These are phyloP conservation scores for Acropternis orthonyx DNA, from an alignment of 2,797 vertebrate species.

Conservation along the genomic window DNA sequence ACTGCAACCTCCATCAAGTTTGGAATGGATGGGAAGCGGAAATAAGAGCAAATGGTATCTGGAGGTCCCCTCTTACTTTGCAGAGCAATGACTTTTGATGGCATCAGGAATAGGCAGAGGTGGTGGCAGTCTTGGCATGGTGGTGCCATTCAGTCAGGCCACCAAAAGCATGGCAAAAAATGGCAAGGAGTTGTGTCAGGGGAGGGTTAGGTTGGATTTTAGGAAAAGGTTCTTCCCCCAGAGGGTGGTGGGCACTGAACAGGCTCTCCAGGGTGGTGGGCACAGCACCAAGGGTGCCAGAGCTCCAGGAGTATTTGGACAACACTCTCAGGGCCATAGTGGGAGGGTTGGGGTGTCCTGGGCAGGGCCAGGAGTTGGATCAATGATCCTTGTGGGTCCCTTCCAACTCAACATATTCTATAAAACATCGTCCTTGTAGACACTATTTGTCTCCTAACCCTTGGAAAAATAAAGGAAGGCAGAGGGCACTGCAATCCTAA, in stretches of 20 bases:
- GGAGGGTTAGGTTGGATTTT: background rate
- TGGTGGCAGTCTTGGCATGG: background rate
- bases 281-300: fast-evolving
- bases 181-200: fast-evolving
- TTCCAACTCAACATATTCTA: background rate
- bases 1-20: background rate
- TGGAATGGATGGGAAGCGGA: background rate
- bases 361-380: background rate
- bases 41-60: fast-evolving
- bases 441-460: background rate
- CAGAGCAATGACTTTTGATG: background rate
- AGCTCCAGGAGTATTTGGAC: background rate
- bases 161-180: background rate
- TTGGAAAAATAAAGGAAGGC: background rate
- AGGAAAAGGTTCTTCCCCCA: background rate
- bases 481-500: background rate
- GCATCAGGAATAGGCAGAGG: background rate
- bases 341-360: background rate
- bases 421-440: background rate
- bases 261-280: background rate
- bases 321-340: fast-evolving
- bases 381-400: background rate
- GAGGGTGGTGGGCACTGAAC: background rate
- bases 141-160: background rate
- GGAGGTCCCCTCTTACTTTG: background rate